These are phyloP conservation scores for Cromileptes altivelis DNA, from an alignment of 2,113 vertebrate species.

Conservation along the genomic window DNA sequence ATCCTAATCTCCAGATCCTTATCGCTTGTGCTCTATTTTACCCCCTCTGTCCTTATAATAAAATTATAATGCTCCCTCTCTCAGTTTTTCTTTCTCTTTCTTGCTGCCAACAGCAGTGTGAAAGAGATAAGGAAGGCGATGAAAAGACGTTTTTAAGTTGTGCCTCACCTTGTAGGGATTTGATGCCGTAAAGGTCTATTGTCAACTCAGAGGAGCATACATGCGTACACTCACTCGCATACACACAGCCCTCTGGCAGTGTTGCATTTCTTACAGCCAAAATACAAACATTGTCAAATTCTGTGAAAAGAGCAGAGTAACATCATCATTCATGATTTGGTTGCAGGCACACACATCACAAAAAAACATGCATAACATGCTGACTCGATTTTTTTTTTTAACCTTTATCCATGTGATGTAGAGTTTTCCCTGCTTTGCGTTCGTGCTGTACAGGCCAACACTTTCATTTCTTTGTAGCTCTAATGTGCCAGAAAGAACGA, in stretches of 20 bases:
- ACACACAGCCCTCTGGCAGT: constrained; percentile 73
- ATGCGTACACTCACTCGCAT: constrained; percentile 38
- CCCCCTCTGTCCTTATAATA: constrained; percentile 80
- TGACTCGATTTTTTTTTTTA: constrained; percentile 20
- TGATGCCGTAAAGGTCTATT: constrained; percentile 78
- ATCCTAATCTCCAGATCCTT: constrained; percentile 86
- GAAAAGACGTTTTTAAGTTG: constrained; percentile 78
- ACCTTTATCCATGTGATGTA: constrained; percentile 31
- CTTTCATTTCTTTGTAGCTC: constrained; percentile 25
- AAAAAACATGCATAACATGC: constrained; percentile 37
- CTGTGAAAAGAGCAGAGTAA: constrained; percentile 56
- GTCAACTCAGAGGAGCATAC: constrained; percentile 71
- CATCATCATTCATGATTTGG: constrained; percentile 61
- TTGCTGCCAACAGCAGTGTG: constrained; percentile 80
- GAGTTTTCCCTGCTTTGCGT: constrained; percentile 28
- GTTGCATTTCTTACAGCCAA: constrained; percentile 62
- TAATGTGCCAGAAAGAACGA: constrained; percentile 29
- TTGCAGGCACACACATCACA: constrained; percentile 42
- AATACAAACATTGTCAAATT: constrained; percentile 73
- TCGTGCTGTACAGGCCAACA: background rate
- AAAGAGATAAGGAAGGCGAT: constrained; percentile 80
- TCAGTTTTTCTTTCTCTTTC: constrained; percentile 67
- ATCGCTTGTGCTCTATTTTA: constrained; percentile 78
- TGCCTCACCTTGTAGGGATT: constrained; percentile 80
- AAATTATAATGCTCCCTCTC: constrained; percentile 81